Evolutionary conservation across 30 jellyfish, hydroid and myxozoan genomes (phyloP).

Genomic region (Aurelia aurita): DNA sequence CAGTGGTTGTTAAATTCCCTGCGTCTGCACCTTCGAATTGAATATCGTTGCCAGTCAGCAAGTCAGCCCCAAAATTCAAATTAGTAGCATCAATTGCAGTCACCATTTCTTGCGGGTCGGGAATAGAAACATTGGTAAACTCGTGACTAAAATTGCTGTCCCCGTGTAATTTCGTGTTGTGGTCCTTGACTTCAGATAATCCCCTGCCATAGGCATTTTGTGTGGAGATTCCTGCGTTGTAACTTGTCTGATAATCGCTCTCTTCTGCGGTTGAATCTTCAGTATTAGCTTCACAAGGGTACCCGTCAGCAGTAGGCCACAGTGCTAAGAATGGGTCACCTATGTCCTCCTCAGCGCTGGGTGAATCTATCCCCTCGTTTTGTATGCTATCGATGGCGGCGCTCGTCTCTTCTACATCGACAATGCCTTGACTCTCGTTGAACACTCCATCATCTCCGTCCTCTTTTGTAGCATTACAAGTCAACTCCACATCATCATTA

Average conservation of each 20-base stretch:
- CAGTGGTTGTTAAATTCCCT: not conserved
- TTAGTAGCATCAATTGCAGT: not conserved
- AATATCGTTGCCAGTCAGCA: not conserved
- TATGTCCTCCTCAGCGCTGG: constrained; percentile 59
- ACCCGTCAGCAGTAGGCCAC: constrained; percentile 58
- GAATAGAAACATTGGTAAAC: not conserved
- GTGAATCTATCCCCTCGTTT: constrained; percentile 40
- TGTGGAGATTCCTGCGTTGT: not conserved
- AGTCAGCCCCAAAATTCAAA: not conserved
- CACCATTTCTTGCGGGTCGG: not conserved
- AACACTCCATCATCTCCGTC: not conserved
- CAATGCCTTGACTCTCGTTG: constrained; percentile 19
- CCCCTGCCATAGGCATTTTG: not conserved
- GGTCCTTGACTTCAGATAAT: not conserved
- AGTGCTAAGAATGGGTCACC: constrained; percentile 39
- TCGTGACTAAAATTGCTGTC: not conserved
- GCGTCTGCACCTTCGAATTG: not conserved
- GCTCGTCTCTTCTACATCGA: constrained; percentile 64
- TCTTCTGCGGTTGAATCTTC: constrained; percentile 22
- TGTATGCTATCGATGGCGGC: constrained; percentile 77
- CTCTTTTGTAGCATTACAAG: not conserved
- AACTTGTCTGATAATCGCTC: constrained; percentile 26
- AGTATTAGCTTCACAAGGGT: constrained; percentile 16
- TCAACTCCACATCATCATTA: not conserved
- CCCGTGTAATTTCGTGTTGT: not conserved